A percentile compares a stretch with the other conserved stretches of the same genome.
Conservation (phyloP, 2,797 vertebrate genomes). For the Myripristis jacobus region DNA sequence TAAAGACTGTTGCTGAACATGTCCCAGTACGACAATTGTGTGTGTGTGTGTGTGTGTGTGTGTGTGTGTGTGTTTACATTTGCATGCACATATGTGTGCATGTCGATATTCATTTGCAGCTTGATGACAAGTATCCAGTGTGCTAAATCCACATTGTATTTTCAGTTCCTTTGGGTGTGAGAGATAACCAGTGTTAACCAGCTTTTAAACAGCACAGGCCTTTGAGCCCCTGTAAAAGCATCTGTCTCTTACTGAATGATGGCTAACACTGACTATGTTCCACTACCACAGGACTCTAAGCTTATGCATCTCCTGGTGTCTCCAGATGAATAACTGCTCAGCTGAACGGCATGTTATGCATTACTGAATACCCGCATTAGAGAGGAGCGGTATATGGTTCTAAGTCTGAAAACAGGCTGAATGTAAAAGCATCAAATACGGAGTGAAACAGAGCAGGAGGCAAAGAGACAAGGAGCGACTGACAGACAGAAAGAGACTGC, state of each 20-base stretch:
- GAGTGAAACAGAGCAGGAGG: neutral
- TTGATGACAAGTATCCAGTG: conserved; percentile 1
- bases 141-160: neutral
- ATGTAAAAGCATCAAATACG: conserved; percentile 28
- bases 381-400: neutral
- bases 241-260: too few species aligned
- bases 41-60: neutral
- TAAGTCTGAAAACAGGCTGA: conserved; percentile 22
- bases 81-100: conserved; percentile 3
- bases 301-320: neutral
- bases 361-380: conserved; percentile 6
- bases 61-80: neutral
- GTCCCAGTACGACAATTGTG: neutral
- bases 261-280: neutral
- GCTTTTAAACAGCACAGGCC: conserved; percentile 1
- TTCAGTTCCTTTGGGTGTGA: neutral
- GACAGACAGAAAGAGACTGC: conserved; percentile 20
- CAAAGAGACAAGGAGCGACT: neutral
- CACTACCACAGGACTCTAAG: too few species aligned
- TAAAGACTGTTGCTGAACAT: conserved; percentile 4
- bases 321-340: neutral
- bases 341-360: conserved; percentile 14
- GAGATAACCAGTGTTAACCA: neutral
- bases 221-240: neutral
- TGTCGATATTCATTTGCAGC: neutral